These are phyloP conservation scores for Dicycla oo DNA, from an alignment of 2,888 invertebrate species.

Conservation along the genomic window DNA sequence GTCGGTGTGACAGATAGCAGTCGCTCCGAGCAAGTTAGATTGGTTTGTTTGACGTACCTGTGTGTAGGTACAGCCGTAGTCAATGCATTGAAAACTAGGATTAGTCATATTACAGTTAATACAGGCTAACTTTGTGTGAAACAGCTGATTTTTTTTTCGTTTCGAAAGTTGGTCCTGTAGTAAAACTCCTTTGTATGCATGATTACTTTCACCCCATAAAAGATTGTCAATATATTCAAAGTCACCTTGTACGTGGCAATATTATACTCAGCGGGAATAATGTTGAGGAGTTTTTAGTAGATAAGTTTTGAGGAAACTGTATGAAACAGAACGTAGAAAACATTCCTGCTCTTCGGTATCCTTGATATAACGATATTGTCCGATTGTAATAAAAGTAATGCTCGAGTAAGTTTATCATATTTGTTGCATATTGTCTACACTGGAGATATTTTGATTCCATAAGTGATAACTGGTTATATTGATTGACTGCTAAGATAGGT, in stretches of 20 bases:
- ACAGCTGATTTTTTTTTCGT: not conserved
- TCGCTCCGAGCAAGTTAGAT: conserved; percentile 69
- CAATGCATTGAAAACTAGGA: conserved; percentile 49
- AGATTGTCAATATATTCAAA: not conserved
- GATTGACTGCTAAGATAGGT: not conserved
- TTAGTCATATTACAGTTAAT: conserved; percentile 27
- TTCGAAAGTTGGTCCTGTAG: not conserved
- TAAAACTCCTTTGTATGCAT: not conserved
- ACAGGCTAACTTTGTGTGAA: not conserved
- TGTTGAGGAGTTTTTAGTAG: not conserved
- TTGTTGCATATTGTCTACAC: not conserved
- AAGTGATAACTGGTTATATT: not conserved
- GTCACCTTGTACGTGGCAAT: not conserved
- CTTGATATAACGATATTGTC: not conserved
- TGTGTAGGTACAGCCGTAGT: not conserved
- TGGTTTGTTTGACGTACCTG: conserved; percentile 63
- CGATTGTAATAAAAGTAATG: not conserved
- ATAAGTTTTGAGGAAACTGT: conserved; percentile 11
- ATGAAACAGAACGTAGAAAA: not conserved
- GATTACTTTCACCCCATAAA: not conserved
- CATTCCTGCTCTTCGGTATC: not conserved
- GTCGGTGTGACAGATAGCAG: conserved; percentile 55
- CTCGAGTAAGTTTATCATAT: not conserved
- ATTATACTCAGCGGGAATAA: not conserved
- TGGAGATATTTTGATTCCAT: not conserved